Percentiles rank a stretch among this genome's conserved stretches.
These are phyloP conservation scores for Zeugodacus cucurbitae DNA, from an alignment of 1,140 invertebrate genomes.

Conservation along the genomic window DNA sequence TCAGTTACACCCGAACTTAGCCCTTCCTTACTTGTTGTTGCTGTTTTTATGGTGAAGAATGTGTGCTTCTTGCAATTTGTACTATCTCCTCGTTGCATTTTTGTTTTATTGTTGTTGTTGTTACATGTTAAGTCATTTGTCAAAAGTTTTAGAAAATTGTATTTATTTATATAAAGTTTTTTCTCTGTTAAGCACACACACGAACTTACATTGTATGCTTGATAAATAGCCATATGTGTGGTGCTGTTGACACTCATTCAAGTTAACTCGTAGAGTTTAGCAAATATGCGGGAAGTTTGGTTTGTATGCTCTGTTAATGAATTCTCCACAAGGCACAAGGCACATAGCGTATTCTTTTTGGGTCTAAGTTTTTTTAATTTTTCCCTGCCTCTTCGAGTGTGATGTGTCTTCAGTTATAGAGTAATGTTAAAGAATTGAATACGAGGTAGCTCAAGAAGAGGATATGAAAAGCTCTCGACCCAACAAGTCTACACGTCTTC, in stretches of 20 bases:
- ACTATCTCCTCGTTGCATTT: neutral
- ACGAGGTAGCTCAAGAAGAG: too few relatives aligned
- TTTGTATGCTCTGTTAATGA: neutral
- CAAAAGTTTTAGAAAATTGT: slow-evolving; percentile 20
- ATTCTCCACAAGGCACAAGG: neutral
- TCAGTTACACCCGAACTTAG: too few relatives aligned
- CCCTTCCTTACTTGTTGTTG: neutral
- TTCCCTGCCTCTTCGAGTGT: too few relatives aligned
- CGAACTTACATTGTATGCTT: neutral
- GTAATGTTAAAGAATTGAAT: too few relatives aligned
- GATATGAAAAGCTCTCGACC: too few relatives aligned
- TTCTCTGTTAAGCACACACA: neutral
- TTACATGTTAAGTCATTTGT: neutral
- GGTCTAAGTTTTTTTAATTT: too few relatives aligned
- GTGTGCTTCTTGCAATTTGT: neutral
- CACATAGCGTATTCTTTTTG: too few relatives aligned
- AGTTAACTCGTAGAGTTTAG: neutral
- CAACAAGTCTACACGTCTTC: too few relatives aligned
- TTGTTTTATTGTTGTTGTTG: neutral
- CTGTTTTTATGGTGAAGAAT: neutral
- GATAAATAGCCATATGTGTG: neutral
- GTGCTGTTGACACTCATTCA: too few relatives aligned
- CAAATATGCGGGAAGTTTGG: neutral
- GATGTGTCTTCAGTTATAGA: too few relatives aligned
- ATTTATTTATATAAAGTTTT: slow-evolving; percentile 10